A percentile compares a stretch with the other conserved stretches of the same genome.
Evolutionary conservation across 2,888 invertebrate species (phyloP).

Genomic region (Andrena marginata): DNA sequence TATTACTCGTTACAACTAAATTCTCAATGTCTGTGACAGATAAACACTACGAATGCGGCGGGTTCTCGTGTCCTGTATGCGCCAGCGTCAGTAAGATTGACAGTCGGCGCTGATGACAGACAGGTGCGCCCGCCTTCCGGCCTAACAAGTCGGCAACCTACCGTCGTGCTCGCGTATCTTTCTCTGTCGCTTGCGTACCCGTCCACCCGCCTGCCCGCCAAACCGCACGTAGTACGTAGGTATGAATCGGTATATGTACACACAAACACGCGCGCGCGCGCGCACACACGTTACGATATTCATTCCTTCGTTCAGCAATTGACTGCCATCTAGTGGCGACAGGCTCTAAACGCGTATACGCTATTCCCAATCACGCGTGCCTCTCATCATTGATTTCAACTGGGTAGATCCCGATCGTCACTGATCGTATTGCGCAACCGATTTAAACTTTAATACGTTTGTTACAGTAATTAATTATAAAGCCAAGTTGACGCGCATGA

Average conservation of each 20-base stretch:
- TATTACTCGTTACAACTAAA: constrained; percentile 29
- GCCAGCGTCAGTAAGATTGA: constrained; percentile 78
- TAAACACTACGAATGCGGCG: constrained; percentile 68
- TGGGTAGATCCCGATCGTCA: background rate
- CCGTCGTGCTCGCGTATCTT: constrained; percentile 54
- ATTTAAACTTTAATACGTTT: no score
- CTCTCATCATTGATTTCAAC: background rate
- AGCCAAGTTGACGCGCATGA: no score
- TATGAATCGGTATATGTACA: background rate
- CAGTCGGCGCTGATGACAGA: constrained; percentile 78
- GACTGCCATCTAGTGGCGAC: constrained; percentile 45
- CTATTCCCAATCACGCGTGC: background rate
- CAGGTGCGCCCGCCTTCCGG: constrained; percentile 75
- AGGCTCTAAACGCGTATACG: background rate
- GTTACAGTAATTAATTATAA: no score
- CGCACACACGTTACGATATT: constrained; percentile 14
- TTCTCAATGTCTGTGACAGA: constrained; percentile 63
- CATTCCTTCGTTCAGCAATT: constrained; percentile 22
- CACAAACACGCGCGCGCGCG: no score
- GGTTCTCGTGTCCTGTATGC: constrained; percentile 68
- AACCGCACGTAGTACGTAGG: constrained; percentile 1
- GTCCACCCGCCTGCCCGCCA: constrained; percentile 33
- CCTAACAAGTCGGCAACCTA: constrained; percentile 61
- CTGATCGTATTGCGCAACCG: no score
- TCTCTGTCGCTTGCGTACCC: constrained; percentile 37